Percentiles rank a stretch among this genome's conserved stretches.
phyloP scores from a whole-genome alignment of 2,797 vertebrate genomes.

The Petrocephalus sullivani region DNA sequence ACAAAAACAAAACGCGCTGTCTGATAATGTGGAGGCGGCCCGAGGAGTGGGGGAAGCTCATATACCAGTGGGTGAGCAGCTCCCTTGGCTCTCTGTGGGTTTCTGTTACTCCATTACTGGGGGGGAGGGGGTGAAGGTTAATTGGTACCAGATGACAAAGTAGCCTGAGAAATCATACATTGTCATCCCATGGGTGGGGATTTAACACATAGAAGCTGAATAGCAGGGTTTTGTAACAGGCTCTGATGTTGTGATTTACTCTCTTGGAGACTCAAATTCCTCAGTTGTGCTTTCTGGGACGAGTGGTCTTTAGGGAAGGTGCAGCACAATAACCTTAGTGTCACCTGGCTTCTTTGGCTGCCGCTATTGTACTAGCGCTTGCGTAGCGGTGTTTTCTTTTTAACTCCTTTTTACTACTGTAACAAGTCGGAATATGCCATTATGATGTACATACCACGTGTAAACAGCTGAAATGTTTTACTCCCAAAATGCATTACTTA shows the following conservation, averaged over 20 bases:
- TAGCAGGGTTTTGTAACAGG: not conserved
- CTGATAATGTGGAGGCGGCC: slow-evolving; percentile 97
- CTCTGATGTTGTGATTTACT: not conserved
- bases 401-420: not conserved
- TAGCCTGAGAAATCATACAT: not conserved
- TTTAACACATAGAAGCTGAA: not conserved
- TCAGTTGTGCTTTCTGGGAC: not conserved
- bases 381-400: not conserved
- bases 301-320: not conserved
- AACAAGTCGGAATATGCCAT: not conserved
- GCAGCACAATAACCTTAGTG: not conserved
- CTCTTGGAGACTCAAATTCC: not conserved
- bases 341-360: not conserved
- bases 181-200: not conserved
- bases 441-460: not conserved
- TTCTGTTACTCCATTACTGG: not conserved
- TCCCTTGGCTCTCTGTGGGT: not conserved
- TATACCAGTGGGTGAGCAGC: slow-evolving; percentile 92
- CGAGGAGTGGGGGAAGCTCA: slow-evolving; percentile 94
- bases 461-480: not conserved
- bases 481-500: not conserved
- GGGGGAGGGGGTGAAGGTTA: not conserved
- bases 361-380: not conserved
- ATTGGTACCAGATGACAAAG: not conserved
- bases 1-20: slow-evolving; percentile 94